phyloP scores from a whole-genome alignment of 2,113 vertebrate species.

The Ranitomeya imitator region DNA sequence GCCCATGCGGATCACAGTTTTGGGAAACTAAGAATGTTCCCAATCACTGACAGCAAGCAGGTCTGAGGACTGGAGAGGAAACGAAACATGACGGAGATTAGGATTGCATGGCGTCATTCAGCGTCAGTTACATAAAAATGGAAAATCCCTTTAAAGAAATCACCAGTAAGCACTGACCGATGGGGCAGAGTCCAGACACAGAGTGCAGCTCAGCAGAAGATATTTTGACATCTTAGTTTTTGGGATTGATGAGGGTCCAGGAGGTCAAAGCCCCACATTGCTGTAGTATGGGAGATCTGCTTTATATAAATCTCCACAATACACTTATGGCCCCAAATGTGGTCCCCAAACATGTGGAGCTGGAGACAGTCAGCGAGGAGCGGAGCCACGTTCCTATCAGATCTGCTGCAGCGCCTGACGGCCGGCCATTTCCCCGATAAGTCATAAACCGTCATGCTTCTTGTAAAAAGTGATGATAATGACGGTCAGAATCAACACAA shows the following conservation, averaged over 20 bases:
- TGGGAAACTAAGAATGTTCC: background rate
- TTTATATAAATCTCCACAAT: too few relatives aligned
- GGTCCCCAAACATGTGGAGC: background rate
- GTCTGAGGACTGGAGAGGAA: background rate
- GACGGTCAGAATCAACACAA: too few relatives aligned
- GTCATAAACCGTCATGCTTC: slow-evolving; percentile 14
- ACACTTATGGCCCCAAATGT: too few relatives aligned
- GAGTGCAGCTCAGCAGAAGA: too few relatives aligned
- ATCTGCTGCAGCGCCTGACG: background rate
- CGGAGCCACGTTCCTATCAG: background rate
- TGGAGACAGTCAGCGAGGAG: background rate
- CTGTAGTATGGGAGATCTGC: too few relatives aligned
- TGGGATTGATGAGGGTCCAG: too few relatives aligned
- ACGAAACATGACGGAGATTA: background rate
- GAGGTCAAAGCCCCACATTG: too few relatives aligned
- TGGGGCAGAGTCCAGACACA: background rate
- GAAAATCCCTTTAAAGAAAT: background rate
- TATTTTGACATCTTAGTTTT: too few relatives aligned
- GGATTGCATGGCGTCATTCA: too few relatives aligned
- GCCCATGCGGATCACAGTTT: too few relatives aligned
- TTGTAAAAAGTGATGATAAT: background rate
- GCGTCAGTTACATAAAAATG: background rate
- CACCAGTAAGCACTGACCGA: background rate
- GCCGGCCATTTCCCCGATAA: background rate
- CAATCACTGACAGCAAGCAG: background rate